Percentiles rank a stretch among this genome's conserved stretches.
Evolutionary conservation across 2,113 vertebrate species (phyloP).

Genomic region (Pristiophorus japonicus): DNA sequence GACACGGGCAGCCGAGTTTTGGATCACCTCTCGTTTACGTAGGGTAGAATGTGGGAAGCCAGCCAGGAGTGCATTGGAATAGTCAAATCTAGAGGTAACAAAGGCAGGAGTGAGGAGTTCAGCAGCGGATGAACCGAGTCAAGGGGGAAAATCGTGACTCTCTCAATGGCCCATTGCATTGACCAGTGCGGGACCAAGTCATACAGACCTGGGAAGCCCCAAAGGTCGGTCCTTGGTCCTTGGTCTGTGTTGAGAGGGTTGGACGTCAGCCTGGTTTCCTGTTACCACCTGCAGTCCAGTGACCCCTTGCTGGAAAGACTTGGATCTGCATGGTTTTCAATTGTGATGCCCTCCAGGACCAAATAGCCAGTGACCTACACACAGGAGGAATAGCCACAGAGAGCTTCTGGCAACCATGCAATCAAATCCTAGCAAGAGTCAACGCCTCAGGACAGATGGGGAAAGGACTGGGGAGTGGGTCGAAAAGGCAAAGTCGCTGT

Average conservation of each 20-base stretch:
- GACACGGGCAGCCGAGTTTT: too few relatives aligned
- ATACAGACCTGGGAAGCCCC: background rate
- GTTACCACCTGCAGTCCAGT: background rate
- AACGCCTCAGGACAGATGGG: background rate
- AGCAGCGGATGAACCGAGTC: too few relatives aligned
- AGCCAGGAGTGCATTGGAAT: too few relatives aligned
- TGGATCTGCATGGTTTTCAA: background rate
- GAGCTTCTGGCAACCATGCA: background rate
- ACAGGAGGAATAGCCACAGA: background rate
- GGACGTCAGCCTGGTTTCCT: background rate
- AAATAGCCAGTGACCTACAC: background rate
- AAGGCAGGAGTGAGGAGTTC: too few relatives aligned
- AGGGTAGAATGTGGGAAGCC: too few relatives aligned
- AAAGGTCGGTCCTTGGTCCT: background rate
- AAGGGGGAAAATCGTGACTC: background rate
- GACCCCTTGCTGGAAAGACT: too few relatives aligned
- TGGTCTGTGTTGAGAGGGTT: background rate
- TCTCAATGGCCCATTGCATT: background rate
- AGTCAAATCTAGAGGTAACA: too few relatives aligned
- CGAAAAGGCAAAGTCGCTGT: too few relatives aligned
- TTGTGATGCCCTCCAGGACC: background rate
- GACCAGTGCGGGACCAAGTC: background rate
- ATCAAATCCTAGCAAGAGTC: background rate
- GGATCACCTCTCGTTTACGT: too few relatives aligned
- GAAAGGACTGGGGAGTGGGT: background rate